Evolutionary conservation across 64 coral and sea anemone species (phyloP), one percentile per base, ranked within the genome.

Genomic region (Acropora yongei): DNA sequence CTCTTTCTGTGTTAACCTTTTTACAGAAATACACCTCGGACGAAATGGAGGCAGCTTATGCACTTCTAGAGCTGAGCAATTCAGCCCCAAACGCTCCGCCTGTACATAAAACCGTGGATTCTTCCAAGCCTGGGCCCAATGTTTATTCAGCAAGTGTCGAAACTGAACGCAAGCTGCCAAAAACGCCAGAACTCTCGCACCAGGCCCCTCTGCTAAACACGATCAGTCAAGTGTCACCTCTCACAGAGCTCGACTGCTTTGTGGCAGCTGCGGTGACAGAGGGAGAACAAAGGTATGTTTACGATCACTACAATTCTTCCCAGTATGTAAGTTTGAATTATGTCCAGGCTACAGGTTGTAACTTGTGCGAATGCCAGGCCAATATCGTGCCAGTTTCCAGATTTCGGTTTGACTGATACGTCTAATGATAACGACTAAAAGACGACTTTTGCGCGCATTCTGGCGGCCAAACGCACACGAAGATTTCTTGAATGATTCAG

Each of bases 41-140:
- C 13, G 80, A 84, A 69, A 84, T 84, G 44, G 80, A 84, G 17
- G 80, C 80, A 6, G 80, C 80, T 44, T 68, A 84, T 45, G 80
- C 60, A 4, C 80, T 84, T 68, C 80, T 84, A n/a, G 80, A 57
- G 7, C 61, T 84, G 19, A 84, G 80, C 41, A 84, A 68, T 16
- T 84, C 80, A 84, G 60, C 61, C 12, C 61, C 60, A 68, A 42
- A 5, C 42, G 4, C 80, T 11, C 14, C 80, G 7, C 14, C 60
- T 47, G 58, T 40, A 66, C 9, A 69, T 43, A 67, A 11, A 43
- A 16, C 79, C 12, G 42, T 47, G 13, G 42, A 17, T 68, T 3
- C 8, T 47, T 55, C 51, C n/a, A 12, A 83, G 80, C 60, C 60
- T 83, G 80, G 14, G 5, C 10, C 12, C 13, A 7, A 66, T 13